Conservation (phyloP, 2,113 vertebrate genomes). For the Cinclus mexicanus region DNA sequence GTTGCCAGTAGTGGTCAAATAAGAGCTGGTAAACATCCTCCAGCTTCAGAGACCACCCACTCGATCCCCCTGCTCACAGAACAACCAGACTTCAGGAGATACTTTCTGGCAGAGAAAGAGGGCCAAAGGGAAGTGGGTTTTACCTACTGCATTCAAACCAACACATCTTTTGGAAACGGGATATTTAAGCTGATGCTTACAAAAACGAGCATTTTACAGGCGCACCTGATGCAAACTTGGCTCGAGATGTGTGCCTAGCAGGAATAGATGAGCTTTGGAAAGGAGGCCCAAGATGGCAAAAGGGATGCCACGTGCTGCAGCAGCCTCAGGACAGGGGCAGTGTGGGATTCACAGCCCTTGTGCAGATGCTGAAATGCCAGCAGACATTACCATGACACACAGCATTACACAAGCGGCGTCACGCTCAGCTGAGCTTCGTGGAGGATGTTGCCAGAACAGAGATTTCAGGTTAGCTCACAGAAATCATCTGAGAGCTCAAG, state of each 20-base stretch:
- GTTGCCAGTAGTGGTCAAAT: neutral
- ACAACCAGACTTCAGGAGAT: neutral
- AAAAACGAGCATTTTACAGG: neutral
- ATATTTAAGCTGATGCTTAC: neutral
- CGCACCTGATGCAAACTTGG: neutral
- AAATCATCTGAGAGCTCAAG: neutral
- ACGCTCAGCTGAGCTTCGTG: neutral
- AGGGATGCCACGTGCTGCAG: neutral
- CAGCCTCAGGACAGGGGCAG: neutral
- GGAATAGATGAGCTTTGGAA: neutral
- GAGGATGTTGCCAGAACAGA: neutral
- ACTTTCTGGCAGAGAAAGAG: neutral
- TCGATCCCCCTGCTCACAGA: rapidly evolving
- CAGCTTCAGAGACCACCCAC: neutral
- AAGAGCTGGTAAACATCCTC: neutral
- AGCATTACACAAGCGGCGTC: neutral
- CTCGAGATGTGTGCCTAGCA: neutral
- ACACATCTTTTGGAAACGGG: neutral
- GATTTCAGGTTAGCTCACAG: neutral
- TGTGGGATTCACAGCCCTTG: neutral
- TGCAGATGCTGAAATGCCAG: neutral
- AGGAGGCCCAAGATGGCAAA: neutral
- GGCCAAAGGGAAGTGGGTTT: neutral
- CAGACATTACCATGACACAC: neutral
- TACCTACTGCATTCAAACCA: neutral